Evolutionary conservation across 1,140 invertebrate genomes (phyloP).

Genomic region (Scaptodrosophila lebanonensis): DNA sequence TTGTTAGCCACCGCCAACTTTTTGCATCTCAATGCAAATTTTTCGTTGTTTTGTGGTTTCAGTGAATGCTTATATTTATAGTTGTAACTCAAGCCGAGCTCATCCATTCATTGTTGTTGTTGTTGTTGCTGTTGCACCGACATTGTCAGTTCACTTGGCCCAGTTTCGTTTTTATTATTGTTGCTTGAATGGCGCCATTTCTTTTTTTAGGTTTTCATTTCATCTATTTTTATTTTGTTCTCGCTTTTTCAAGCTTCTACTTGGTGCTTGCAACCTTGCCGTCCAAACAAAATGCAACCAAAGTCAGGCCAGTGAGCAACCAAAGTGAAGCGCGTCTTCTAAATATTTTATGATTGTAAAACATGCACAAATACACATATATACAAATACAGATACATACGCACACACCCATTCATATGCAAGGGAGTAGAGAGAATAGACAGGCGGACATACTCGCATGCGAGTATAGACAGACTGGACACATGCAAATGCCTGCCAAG

Average conservation of each 20-base stretch:
- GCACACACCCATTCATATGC: too few species aligned
- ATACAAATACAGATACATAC: too few species aligned
- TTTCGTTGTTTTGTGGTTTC: conserved; percentile 11
- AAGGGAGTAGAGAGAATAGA: too few species aligned
- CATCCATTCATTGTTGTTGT: conserved; percentile 14
- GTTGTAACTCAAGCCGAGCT: conserved; percentile 6
- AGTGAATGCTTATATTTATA: conserved; percentile 34
- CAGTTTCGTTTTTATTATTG: conserved; percentile 14
- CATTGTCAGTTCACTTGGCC: conserved; percentile 37
- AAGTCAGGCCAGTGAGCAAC: conserved; percentile 3
- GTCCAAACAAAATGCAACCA: too few species aligned
- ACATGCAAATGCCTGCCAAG: too few species aligned
- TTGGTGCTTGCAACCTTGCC: too few species aligned
- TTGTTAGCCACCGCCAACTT: conserved; percentile 50
- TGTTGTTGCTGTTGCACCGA: conserved; percentile 20
- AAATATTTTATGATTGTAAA: conserved; percentile 51
- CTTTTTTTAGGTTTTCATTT: too few species aligned
- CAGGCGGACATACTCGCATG: too few species aligned
- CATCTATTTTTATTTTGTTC: too few species aligned
- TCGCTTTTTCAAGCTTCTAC: too few species aligned
- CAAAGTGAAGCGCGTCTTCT: conserved; percentile 10
- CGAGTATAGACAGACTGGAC: too few species aligned
- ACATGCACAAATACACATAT: conserved; percentile 25
- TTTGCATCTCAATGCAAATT: conserved; percentile 49
- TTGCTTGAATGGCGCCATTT: too few species aligned